phyloP scores from a whole-genome alignment of 2,888 invertebrate genomes.

The Trissolcus brochymenae region DNA sequence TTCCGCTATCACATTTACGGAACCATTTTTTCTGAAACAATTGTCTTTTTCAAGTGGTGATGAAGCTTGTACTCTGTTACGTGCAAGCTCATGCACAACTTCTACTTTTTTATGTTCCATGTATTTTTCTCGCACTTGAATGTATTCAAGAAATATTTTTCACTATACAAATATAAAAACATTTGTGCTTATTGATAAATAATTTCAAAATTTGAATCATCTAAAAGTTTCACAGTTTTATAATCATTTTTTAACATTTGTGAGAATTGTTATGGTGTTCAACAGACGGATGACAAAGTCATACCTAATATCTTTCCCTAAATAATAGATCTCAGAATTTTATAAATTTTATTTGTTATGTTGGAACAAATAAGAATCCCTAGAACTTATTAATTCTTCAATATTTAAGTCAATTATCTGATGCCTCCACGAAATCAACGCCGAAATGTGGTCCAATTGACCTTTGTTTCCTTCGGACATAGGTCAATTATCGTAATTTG shows the following conservation, averaged over 20 bases:
- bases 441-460: slow-evolving; percentile 60
- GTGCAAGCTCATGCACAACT: slow-evolving; percentile 35
- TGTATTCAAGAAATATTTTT: not conserved
- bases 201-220: not conserved
- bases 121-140: slow-evolving; percentile 17
- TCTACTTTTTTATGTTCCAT: slow-evolving; percentile 20
- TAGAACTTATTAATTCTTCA: too few relatives aligned
- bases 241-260: not conserved
- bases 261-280: not conserved
- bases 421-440: too few relatives aligned
- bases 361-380: not conserved
- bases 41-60: slow-evolving; percentile 65
- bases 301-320: not conserved
- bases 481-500: slow-evolving; percentile 66
- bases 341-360: not conserved
- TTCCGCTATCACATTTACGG: slow-evolving; percentile 69
- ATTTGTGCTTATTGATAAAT: not conserved
- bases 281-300: too few relatives aligned
- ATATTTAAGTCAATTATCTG: too few relatives aligned
- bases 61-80: slow-evolving; percentile 43
- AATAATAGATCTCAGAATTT: not conserved
- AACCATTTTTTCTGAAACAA: slow-evolving; percentile 67
- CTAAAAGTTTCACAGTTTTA: not conserved
- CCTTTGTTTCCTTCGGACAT: slow-evolving; percentile 62
- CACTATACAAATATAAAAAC: not conserved